Evolutionary conservation across 1,140 invertebrate species (phyloP).

Genomic region (Popillia japonica): DNA sequence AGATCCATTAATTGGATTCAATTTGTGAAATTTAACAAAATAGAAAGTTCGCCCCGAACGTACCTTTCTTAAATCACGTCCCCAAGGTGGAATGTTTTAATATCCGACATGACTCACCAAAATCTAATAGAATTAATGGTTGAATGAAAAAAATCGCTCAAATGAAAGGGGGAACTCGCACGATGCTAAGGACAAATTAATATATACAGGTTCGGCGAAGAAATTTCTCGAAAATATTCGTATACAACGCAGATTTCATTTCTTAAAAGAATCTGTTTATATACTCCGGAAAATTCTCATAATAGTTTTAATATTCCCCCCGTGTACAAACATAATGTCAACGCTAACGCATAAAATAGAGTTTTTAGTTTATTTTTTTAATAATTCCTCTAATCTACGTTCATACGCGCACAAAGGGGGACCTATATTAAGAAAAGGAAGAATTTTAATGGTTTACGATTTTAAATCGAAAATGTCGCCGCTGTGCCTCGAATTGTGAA

Average conservation of each 20-base stretch:
- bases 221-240: background rate
- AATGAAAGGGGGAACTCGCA: background rate
- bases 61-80: background rate
- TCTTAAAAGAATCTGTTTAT: background rate
- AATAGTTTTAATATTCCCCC: background rate
- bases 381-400: slow-evolving; percentile 4
- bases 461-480: no score
- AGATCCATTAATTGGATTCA: no score
- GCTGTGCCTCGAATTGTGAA: no score
- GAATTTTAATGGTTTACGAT: slow-evolving; percentile 26
- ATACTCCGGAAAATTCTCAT: background rate
- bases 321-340: background rate
- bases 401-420: background rate
- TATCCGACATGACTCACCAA: background rate
- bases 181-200: background rate
- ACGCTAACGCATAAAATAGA: slow-evolving; percentile 16
- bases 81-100: background rate
- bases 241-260: background rate
- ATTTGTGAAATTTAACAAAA: no score
- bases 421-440: background rate
- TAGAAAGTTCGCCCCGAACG: no score
- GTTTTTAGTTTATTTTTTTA: slow-evolving; percentile 17
- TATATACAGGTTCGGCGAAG: background rate
- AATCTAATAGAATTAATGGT: slow-evolving; percentile 3
- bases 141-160: background rate